Evolutionary conservation across 2,888 invertebrate genomes (phyloP).

Genomic region (Deroplatys truncata): DNA sequence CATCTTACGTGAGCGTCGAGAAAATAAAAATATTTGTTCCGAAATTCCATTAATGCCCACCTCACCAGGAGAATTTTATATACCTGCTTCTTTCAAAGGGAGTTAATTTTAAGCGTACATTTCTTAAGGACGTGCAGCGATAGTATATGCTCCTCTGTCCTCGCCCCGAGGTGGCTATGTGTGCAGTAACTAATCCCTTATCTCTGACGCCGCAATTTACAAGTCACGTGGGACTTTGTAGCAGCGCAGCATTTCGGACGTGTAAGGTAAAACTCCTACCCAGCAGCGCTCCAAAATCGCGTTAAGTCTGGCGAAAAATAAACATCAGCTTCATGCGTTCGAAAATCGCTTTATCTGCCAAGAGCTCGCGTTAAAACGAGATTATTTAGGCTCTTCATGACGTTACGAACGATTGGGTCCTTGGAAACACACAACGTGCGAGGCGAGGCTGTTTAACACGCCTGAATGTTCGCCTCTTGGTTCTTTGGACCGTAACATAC

Average conservation of each 20-base stretch:
- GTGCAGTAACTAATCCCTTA: not conserved
- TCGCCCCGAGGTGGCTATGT: not conserved
- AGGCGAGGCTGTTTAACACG: too few species aligned
- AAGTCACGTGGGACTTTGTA: not conserved
- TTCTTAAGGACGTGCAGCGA: not conserved
- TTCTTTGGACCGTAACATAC: too few species aligned
- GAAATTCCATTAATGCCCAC: too few species aligned
- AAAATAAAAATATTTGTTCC: too few species aligned
- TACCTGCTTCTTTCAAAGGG: too few species aligned
- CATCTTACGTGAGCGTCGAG: too few species aligned
- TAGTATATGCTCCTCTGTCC: not conserved
- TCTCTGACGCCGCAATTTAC: constrained; percentile 1
- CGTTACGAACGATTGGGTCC: not conserved
- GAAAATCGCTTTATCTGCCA: not conserved
- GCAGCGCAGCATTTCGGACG: not conserved
- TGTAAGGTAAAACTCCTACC: not conserved
- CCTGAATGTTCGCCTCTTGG: too few species aligned
- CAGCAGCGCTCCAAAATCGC: not conserved
- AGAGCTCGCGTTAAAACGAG: not conserved
- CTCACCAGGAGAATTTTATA: too few species aligned
- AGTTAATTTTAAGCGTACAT: not conserved
- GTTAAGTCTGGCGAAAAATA: not conserved
- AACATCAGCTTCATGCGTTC: not conserved
- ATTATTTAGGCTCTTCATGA: not conserved
- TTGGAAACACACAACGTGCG: too few species aligned